These are phyloP conservation scores for Aphaenogaster ashmeadi DNA, from an alignment of 1,140 invertebrate species.

Conservation along the genomic window DNA sequence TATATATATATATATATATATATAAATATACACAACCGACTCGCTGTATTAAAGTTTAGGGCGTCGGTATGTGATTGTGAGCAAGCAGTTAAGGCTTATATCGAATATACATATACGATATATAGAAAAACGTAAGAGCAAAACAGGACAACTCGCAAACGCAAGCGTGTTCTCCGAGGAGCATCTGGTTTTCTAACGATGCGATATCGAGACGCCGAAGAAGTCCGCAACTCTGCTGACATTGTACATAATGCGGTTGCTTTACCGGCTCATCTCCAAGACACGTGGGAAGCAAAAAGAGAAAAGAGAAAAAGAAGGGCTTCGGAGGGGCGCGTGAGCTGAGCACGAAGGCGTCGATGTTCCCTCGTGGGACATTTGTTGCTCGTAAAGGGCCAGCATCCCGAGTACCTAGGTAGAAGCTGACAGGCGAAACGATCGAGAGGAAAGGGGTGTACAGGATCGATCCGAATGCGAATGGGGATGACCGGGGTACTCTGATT, in stretches of 20 bases:
- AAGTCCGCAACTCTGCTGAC: constrained; percentile 51
- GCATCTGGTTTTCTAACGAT: constrained; percentile 45
- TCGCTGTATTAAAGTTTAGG: constrained; percentile 56
- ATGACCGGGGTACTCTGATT: neutral
- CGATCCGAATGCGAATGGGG: neutral
- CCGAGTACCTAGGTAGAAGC: neutral
- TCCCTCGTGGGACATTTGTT: neutral
- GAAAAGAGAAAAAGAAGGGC: no score
- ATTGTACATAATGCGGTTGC: constrained; percentile 74
- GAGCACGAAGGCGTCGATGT: neutral
- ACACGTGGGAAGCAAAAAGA: constrained; percentile 37
- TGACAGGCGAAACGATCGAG: neutral
- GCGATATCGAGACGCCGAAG: constrained; percentile 24
- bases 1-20: neutral
- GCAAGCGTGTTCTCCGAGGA: constrained; percentile 21
- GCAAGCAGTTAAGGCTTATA: constrained; percentile 65
- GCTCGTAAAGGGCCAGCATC: neutral
- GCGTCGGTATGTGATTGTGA: constrained; percentile 52
- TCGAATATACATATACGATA: constrained; percentile 37
- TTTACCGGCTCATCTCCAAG: constrained; percentile 69
- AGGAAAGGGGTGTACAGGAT: neutral
- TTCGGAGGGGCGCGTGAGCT: neutral
- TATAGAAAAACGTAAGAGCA: neutral
- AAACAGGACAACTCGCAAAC: constrained; percentile 28
- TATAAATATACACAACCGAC: neutral